Percentiles rank a stretch among this genome's conserved stretches.
phyloP scores from a whole-genome alignment of 2,113 vertebrate species.

The Scomber colias region DNA sequence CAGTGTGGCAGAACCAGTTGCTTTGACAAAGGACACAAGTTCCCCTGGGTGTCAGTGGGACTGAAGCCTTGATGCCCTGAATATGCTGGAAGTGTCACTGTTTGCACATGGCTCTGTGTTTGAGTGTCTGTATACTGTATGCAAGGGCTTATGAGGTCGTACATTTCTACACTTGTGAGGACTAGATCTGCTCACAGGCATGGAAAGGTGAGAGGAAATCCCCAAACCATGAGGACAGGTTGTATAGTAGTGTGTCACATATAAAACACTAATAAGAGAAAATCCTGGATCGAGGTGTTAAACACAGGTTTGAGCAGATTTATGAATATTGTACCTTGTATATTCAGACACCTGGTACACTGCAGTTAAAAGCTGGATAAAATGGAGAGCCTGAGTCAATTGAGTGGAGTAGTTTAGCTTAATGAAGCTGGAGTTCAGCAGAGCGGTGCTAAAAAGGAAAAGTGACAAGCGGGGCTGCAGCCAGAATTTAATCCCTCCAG shows the following conservation, averaged over 20 bases:
- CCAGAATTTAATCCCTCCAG: too few species aligned
- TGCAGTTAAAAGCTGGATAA: background rate
- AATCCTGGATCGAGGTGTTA: conserved; percentile 38
- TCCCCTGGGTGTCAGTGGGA: conserved; percentile 77
- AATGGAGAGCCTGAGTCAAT: background rate
- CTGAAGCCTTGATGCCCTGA: conserved; percentile 61
- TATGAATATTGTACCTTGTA: background rate
- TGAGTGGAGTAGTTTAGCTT: conserved; percentile 3
- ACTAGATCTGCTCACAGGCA: background rate
- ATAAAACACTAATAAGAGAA: background rate
- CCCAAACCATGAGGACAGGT: background rate
- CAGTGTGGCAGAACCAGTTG: conserved; percentile 74
- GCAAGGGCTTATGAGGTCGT: background rate
- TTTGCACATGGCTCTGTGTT: conserved; percentile 36
- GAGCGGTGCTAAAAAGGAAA: background rate
- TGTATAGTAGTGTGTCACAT: background rate
- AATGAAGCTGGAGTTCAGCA: background rate
- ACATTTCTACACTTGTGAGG: background rate
- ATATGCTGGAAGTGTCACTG: conserved; percentile 60
- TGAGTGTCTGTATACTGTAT: conserved; percentile 16
- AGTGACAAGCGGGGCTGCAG: too few species aligned
- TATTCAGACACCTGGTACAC: background rate
- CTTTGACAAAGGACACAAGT: conserved; percentile 82
- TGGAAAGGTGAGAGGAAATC: conserved; percentile 2
- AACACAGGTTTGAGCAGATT: conserved; percentile 30